phyloP scores from a whole-genome alignment of 2,888 invertebrate species.

The Cenopis cana region DNA sequence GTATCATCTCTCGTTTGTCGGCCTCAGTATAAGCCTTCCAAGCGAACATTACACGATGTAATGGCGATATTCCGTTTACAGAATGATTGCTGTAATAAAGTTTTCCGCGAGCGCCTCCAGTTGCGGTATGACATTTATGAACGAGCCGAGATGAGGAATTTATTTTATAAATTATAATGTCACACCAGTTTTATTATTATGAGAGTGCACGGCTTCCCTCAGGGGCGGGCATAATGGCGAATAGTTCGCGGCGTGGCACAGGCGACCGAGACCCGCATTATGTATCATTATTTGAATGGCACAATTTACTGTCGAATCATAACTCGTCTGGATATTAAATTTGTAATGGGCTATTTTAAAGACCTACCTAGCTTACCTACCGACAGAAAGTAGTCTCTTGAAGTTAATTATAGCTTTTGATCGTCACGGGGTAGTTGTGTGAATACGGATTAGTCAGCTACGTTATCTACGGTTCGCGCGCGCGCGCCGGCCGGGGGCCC shows the following conservation, averaged over 20 bases:
- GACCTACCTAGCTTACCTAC: background rate
- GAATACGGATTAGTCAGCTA: slow-evolving; percentile 3
- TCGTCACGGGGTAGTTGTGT: background rate
- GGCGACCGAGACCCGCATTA: slow-evolving; percentile 77
- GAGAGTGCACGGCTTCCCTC: slow-evolving; percentile 31
- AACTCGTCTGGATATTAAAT: slow-evolving; percentile 72
- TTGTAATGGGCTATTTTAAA: slow-evolving; percentile 74
- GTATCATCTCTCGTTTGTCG: slow-evolving; percentile 67
- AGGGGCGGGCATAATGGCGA: slow-evolving; percentile 33
- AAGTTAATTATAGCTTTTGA: slow-evolving; percentile 39
- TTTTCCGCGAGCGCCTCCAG: slow-evolving; percentile 16
- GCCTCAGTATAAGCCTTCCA: slow-evolving; percentile 40
- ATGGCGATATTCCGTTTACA: slow-evolving; percentile 15
- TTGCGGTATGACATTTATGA: slow-evolving; percentile 40
- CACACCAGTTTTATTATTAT: slow-evolving; percentile 39
- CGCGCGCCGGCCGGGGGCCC: slow-evolving; percentile 49
- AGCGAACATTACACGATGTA: slow-evolving; percentile 23
- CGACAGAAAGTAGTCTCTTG: too few species aligned
- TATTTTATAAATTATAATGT: slow-evolving; percentile 44
- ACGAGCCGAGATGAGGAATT: slow-evolving; percentile 29
- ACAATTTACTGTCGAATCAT: slow-evolving; percentile 77
- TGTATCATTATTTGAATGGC: slow-evolving; percentile 81
- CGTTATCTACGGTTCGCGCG: slow-evolving; percentile 30
- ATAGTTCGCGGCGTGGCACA: slow-evolving; percentile 52
- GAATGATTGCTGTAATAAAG: slow-evolving; percentile 40